Evolutionary conservation across 2,113 vertebrate species (phyloP), one percentile per base, ranked within the genome.

Genomic region (Rhipidura dahli): DNA sequence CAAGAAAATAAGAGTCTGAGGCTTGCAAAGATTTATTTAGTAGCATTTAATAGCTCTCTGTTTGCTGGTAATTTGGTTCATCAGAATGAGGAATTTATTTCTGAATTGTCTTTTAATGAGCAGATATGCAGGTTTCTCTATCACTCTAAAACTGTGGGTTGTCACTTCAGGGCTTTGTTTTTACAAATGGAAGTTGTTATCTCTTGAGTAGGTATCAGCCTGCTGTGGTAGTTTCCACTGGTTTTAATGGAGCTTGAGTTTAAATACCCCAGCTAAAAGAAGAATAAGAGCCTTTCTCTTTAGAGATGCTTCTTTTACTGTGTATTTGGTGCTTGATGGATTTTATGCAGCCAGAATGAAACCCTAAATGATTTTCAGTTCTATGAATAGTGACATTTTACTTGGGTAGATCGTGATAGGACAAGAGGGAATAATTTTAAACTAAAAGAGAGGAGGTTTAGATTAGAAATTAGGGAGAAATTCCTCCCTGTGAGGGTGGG

Each of bases 41-140:
- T n/a, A 63, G 64, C 53, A 21, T 83, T 93, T 93, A 92, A 44
- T 23, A 75, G 75, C 59, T 87, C 31, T 83, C 79, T 86, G 60
- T 79, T 76, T 79, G 54, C 85, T 87, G 31, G 57, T 78, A 72
- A 91, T 94, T 89, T 78, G 26, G 11, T 53, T 79, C 59, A 72
- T 79, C 39, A 80, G 61, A 60, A 81, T 69, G 78, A 90, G 49
- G 42, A 81, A 87, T 95, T 84, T 87, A 56, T 71, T 90, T 87
- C 30, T 92, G 45, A 92, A 93, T 80, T 77, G 53, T 33, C 64
- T 95, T 90, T 75, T 95, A 89, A 94, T 60, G 39, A 78, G 39
- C 61, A 90, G 78, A 92, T 84, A 66, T 95, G 49, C 63, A 82
- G 50, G 37, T 93, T 94, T 75, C 64, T 70, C 53, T 66, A 5